Conservation (phyloP, 2,797 vertebrate species). For the Toxotes lorentzi region DNA sequence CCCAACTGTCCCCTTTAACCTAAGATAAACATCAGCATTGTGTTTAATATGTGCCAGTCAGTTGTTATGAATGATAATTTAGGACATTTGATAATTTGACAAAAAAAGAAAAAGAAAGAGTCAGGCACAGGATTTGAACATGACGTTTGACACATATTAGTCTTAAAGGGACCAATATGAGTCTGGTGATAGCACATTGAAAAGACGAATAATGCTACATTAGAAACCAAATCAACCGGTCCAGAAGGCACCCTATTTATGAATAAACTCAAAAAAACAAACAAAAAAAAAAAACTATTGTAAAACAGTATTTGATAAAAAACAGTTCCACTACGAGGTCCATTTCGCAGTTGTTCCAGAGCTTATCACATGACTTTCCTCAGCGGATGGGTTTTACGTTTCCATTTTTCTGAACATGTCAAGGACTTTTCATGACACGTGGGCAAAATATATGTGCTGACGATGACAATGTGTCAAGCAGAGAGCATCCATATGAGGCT, state of each 20-base stretch:
- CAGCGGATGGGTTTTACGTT: not conserved
- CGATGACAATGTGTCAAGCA: slow-evolving; percentile 10
- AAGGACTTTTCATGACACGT: not conserved
- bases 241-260: slow-evolving; percentile 64
- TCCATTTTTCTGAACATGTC: not conserved
- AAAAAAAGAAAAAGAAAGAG: slow-evolving; percentile 21
- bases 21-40: slow-evolving; percentile 2
- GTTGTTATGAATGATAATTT: slow-evolving; percentile 1
- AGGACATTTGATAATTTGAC: slow-evolving; percentile 12
- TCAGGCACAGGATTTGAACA: slow-evolving; percentile 51
- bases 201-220: slow-evolving; percentile 38
- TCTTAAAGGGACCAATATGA: slow-evolving; percentile 40
- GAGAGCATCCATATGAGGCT: slow-evolving; percentile 3
- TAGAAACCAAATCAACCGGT: slow-evolving; percentile 43
- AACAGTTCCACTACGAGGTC: not conserved
- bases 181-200: slow-evolving; percentile 23
- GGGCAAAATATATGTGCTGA: not conserved
- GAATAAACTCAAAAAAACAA: slow-evolving; percentile 11
- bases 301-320: not conserved
- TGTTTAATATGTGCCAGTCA: not conserved
- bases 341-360: not conserved
- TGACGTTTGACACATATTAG: slow-evolving; percentile 6
- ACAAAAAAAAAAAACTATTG: not conserved
- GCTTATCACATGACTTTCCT: slow-evolving; percentile 5
- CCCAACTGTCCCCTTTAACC: not conserved